Evolutionary conservation across 1,140 invertebrate species (phyloP).

Genomic region (Magallana angulata): DNA sequence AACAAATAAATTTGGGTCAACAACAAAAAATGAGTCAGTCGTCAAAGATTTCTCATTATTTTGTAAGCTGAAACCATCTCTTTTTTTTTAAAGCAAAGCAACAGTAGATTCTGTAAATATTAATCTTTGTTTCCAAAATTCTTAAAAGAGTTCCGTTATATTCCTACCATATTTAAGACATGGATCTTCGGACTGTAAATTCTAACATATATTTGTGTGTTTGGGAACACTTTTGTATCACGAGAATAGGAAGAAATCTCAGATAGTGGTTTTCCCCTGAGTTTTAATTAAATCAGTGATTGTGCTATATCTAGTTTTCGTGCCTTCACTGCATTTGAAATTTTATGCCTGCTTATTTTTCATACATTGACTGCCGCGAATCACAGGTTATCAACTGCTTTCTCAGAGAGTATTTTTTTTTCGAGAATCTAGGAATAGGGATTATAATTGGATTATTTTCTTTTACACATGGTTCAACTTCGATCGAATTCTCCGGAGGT

Average conservation of each 20-base stretch:
- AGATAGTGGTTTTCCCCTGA: slow-evolving; percentile 9
- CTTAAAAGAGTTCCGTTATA: no score
- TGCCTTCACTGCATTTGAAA: slow-evolving; percentile 30
- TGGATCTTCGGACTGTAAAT: neutral
- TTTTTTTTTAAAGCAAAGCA: no score
- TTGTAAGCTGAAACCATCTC: neutral
- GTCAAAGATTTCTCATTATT: slow-evolving; percentile 4
- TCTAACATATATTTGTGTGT: neutral
- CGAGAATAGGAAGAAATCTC: neutral
- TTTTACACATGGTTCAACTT: neutral
- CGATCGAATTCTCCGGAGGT: neutral
- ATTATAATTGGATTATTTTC: neutral
- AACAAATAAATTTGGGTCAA: neutral
- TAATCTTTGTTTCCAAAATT: no score
- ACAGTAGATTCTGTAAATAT: no score
- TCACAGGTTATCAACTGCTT: neutral
- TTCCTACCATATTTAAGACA: neutral
- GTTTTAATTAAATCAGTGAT: slow-evolving; percentile 19
- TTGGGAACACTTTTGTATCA: neutral
- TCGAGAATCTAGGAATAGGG: neutral
- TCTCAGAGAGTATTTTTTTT: neutral
- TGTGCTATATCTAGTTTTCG: slow-evolving; percentile 16
- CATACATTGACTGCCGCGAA: slow-evolving; percentile 5
- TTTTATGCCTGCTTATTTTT: slow-evolving; percentile 23
- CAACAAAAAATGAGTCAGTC: neutral